Base-by-base conservation (phyloP, 2,888 invertebrate genomes). In the Dastarcus helophoroides region DNA sequence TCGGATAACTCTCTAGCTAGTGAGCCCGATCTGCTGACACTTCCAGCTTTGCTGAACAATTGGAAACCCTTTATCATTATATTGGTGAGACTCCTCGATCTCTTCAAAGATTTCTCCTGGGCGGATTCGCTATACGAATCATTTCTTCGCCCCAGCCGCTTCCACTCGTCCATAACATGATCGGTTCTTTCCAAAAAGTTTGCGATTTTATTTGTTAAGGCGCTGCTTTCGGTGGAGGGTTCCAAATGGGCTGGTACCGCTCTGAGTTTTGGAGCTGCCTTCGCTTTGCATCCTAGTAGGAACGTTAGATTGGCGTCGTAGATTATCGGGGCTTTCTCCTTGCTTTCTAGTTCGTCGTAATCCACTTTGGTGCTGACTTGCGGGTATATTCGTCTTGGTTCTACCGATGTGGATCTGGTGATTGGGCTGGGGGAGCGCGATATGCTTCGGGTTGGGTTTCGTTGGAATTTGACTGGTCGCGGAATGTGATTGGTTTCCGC, bases 81-180 rank as follows among this genome's bases (percentile, higher is more conserved):
- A 54, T 84, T 85, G 14, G 82, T 80, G 0, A 81, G 79, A 40
- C 84, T 84, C 39, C 72, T 72, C 2, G 81, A 79, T 46, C 75
- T 67, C 3, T 74, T 74, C 19, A 73, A 47, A 26, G 60, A 52
- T 35, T 58, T 62, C 14, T 42, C 40, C 12, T 36, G 35, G 9
- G 39, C 35, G 26, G 29, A 32, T 26, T 39, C 39, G 26, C 32
- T 30, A 10, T 16, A 29, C 13, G 35, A 35, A 4, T 29, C 30
- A 40, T 72, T 70, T 42, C 65, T 70, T 31, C 73, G 73, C 0
- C 83, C 82, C 28, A 80, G 48, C 38, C 76, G 68, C 33, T 73
- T 68, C 88, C 88, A 89, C 52, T 88, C 85, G 48, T 88, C 84
- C 74, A 83, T 83, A 1, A 88, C 76, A 58, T 88, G 88, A 60